Evolutionary conservation across 2,888 invertebrate genomes (phyloP).

Genomic region (Pyrocoelia pectoralis): DNA sequence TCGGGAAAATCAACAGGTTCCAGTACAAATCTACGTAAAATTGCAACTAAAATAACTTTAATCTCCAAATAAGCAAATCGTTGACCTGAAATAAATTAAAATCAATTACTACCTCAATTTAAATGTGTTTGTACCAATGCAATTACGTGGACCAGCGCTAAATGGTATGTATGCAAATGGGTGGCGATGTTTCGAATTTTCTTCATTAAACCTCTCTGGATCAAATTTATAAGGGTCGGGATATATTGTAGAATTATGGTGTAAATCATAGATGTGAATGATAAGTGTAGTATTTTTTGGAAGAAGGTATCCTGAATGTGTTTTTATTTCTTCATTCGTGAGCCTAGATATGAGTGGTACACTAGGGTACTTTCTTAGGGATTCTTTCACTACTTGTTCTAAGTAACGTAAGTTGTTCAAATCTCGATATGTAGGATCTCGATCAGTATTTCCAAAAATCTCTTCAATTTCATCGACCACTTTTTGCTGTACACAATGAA

Average conservation of each 20-base stretch:
- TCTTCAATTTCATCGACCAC: conserved; percentile 59
- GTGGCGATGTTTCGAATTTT: neutral
- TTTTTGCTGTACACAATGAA: conserved; percentile 48
- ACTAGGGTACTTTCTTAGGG: conserved; percentile 70
- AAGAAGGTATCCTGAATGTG: conserved; percentile 52
- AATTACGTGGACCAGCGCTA: conserved; percentile 4
- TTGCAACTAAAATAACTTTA: neutral
- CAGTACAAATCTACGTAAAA: neutral
- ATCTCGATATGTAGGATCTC: conserved; percentile 64
- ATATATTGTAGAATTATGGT: neutral
- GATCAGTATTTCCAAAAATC: conserved; percentile 59
- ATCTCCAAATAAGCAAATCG: neutral
- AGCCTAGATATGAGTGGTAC: conserved; percentile 69
- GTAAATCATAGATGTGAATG: neutral
- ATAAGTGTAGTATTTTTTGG: neutral
- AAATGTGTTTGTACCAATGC: neutral
- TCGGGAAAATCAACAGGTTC: neutral
- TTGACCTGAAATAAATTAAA: conserved; percentile 1
- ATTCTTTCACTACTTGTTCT: conserved; percentile 72
- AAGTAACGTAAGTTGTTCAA: conserved; percentile 69
- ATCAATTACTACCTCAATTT: neutral
- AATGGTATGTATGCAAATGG: neutral
- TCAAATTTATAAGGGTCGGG: neutral
- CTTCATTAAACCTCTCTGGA: neutral
- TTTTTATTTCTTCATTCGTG: conserved; percentile 44